Conservation (phyloP, 2,797 vertebrate genomes). For the Dendrocincla fuliginosa region DNA sequence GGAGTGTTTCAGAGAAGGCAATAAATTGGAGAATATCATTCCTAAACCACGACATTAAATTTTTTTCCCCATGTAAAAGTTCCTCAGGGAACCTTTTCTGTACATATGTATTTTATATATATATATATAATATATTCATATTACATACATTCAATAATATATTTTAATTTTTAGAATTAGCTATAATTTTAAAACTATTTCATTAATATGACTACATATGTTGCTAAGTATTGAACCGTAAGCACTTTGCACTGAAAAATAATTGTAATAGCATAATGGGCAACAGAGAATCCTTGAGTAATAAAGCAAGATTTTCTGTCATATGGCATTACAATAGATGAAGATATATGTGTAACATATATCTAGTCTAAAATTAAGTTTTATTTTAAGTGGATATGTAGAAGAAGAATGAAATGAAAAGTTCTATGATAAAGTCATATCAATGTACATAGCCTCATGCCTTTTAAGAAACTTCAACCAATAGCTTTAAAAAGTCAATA, state of each 20-base stretch:
- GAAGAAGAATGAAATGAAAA: neutral
- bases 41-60: neutral
- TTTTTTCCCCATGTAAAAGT: neutral
- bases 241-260: neutral
- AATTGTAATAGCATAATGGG: neutral
- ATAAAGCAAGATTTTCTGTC: neutral
- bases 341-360: neutral
- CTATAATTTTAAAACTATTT: neutral
- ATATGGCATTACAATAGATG: neutral
- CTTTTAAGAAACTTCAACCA: neutral
- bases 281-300: neutral
- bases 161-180: neutral
- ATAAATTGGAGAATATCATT: neutral
- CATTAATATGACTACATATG: neutral
- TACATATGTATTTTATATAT: neutral
- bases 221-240: neutral
- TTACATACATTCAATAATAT: neutral
- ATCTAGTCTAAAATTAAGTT: neutral
- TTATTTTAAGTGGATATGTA: neutral
- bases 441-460: neutral
- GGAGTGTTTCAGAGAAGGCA: fast-evolving
- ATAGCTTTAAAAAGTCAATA: neutral
- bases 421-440: neutral
- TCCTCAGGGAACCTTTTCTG: neutral
- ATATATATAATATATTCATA: no score